Base-by-base conservation (phyloP, 2,113 vertebrate genomes). In the Mustela nigripes region DNA sequence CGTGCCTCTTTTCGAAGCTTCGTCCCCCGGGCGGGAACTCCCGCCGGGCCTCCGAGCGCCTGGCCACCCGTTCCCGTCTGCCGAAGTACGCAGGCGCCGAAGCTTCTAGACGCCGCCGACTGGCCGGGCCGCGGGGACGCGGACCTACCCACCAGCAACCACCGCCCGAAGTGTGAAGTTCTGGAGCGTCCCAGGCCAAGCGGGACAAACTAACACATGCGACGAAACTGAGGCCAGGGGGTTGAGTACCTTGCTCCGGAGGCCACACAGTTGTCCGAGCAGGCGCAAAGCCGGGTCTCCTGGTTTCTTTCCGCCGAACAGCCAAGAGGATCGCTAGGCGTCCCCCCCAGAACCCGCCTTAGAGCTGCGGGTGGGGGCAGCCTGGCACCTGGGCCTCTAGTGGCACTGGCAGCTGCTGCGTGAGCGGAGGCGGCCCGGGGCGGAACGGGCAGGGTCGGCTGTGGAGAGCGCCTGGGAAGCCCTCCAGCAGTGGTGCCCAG, bases 1-100 rank as follows among this genome's bases (percentile, higher is more conserved):
- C 98, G 98, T 98, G 98, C 82, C 82, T 31, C 39, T 74, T 33
- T 74, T 95, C 94, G 97, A 98, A 79, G 97, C 97, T 67, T 89
- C 60, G 73, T 28, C 60, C 73, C 42, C 48, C 2, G 12, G 58
- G 94, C 92, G 94, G 95, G 89, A 93, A 96, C 81, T 50, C 45
- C 12, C 11, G 63, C 22, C 7, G 0, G 19, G 65, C 60, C 60
- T 78, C 82, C 5, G 11, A 0, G 78, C 3, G 45, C 36, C 58
- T 0, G 42, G 26, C 39, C 18, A 2, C 76, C 0, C 1, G 42
- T 7, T 69, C 84, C 67, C 4, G 11, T 24, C 58, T 2, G 28
- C 50, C 63, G 1, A 12, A 82, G 24, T 39, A 82, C 36, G 50
- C 91, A 65, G 88, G 76, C 56, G n/a, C 85, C 50, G 84, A 58